These are phyloP conservation scores for Corydoras sp. DNA, from an alignment of 2,113 vertebrate species.

Conservation along the genomic window DNA sequence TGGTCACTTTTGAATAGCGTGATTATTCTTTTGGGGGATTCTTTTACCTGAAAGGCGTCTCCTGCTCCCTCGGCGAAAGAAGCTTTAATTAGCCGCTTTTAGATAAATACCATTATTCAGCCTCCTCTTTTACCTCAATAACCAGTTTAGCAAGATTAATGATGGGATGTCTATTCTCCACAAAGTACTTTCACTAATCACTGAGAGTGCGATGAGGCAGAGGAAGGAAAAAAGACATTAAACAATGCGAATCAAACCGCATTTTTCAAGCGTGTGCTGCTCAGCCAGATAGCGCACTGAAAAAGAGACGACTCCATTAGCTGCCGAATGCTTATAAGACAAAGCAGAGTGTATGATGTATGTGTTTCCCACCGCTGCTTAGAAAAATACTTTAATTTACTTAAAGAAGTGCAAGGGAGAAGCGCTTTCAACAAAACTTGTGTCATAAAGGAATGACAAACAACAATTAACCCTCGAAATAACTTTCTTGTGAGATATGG, in stretches of 20 bases:
- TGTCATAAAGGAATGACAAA: slow-evolving; percentile 31
- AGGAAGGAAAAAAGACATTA: slow-evolving; percentile 54
- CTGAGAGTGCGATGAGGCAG: slow-evolving; percentile 58
- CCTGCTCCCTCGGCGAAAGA: slow-evolving; percentile 48
- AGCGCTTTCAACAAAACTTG: slow-evolving; percentile 43
- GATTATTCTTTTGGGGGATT: slow-evolving; percentile 21
- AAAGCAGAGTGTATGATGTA: slow-evolving; percentile 35
- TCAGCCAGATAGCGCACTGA: slow-evolving; percentile 32
- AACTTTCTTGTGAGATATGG: too few species aligned
- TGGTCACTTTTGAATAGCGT: slow-evolving; percentile 7
- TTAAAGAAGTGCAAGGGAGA: slow-evolving; percentile 42
- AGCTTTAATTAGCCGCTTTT: slow-evolving; percentile 58
- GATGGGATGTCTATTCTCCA: slow-evolving; percentile 66
- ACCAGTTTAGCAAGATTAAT: slow-evolving; percentile 68
- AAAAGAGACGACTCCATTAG: slow-evolving; percentile 40
- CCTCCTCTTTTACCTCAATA: slow-evolving; percentile 49
- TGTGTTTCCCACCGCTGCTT: slow-evolving; percentile 31
- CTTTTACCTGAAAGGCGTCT: slow-evolving; percentile 47
- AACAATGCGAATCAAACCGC: slow-evolving; percentile 70
- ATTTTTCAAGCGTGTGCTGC: slow-evolving; percentile 56
- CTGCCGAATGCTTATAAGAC: slow-evolving; percentile 35
- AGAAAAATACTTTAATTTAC: slow-evolving; percentile 42
- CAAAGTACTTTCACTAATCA: slow-evolving; percentile 58
- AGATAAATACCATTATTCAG: slow-evolving; percentile 62
- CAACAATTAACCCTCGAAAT: slow-evolving; percentile 30